A percentile compares a stretch with the other conserved stretches of the same genome.
Conservation (phyloP, 2,888 invertebrate genomes). For the Drosophila ezoana region DNA sequence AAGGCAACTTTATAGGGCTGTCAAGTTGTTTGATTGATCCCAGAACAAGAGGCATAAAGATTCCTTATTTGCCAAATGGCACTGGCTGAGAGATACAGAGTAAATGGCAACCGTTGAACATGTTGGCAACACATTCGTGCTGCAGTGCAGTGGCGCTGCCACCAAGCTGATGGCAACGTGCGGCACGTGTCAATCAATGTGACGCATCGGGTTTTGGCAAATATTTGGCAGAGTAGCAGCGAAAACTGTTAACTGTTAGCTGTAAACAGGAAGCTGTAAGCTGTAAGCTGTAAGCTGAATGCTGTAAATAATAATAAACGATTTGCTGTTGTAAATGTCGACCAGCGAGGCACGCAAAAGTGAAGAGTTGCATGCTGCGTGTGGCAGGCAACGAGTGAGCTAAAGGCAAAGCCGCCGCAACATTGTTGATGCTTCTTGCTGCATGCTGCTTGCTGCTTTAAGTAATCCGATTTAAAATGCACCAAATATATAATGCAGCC, state of each 20-base stretch:
- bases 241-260: constrained; percentile 32
- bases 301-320: constrained; percentile 56
- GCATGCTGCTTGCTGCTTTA: constrained; percentile 45
- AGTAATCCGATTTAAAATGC: constrained; percentile 79
- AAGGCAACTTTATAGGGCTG: background rate
- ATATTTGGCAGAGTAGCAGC: constrained; percentile 48
- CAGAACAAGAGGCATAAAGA: background rate
- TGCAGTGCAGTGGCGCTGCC: constrained; percentile 38
- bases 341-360: constrained; percentile 7
- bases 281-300: constrained; percentile 8
- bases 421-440: constrained; percentile 48
- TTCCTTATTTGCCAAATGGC: constrained; percentile 2
- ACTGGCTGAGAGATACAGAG: constrained; percentile 4
- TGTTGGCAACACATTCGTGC: constrained; percentile 32
- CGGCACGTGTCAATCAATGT: constrained; percentile 65
- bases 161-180: constrained; percentile 29
- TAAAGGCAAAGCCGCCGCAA: constrained; percentile 51
- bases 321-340: constrained; percentile 24
- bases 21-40: constrained; percentile 1
- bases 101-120: constrained; percentile 1
- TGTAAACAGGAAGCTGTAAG: background rate
- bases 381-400: constrained; percentile 7
- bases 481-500: constrained; percentile 64
- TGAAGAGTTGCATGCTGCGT: constrained; percentile 6
- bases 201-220: constrained; percentile 54